These are phyloP conservation scores for Magallana nippona DNA, from an alignment of 2,888 invertebrate species.

Conservation along the genomic window DNA sequence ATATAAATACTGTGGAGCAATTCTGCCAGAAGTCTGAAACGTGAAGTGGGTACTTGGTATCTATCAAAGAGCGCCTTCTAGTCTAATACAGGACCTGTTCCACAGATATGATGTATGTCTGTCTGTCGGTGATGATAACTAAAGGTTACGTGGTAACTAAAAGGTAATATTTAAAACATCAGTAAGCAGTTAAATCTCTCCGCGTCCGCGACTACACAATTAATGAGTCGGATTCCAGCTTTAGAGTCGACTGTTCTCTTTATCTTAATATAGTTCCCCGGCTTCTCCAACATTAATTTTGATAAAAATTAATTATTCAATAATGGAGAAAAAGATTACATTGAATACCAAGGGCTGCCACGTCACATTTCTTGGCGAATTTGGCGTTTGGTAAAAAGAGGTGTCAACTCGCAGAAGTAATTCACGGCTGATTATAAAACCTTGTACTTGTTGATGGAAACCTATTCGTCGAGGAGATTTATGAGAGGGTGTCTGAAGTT, in stretches of 20 bases:
- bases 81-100: neutral
- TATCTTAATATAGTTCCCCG: constrained; percentile 22
- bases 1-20: constrained; percentile 1
- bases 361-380: neutral
- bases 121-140: constrained; percentile 14
- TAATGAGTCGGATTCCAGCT: constrained; percentile 16
- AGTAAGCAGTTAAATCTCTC: constrained; percentile 7
- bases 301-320: constrained; percentile 33
- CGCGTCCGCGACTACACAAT: neutral
- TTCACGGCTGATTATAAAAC: constrained; percentile 29
- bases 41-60: neutral
- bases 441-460: constrained; percentile 29
- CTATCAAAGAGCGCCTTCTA: constrained; percentile 3
- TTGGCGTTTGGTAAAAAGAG: neutral
- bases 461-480: constrained; percentile 24
- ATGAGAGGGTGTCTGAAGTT: constrained; percentile 28
- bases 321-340: constrained; percentile 28
- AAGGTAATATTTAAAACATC: constrained; percentile 1
- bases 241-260: neutral
- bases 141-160: constrained; percentile 9
- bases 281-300: constrained; percentile 21
- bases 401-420: constrained; percentile 33
- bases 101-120: constrained; percentile 1
- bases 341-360: constrained; percentile 14
- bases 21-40: neutral